A percentile compares a stretch with the other conserved stretches of the same genome.
These are phyloP conservation scores for Symphodus melops DNA, from an alignment of 2,113 vertebrate genomes.

Conservation along the genomic window DNA sequence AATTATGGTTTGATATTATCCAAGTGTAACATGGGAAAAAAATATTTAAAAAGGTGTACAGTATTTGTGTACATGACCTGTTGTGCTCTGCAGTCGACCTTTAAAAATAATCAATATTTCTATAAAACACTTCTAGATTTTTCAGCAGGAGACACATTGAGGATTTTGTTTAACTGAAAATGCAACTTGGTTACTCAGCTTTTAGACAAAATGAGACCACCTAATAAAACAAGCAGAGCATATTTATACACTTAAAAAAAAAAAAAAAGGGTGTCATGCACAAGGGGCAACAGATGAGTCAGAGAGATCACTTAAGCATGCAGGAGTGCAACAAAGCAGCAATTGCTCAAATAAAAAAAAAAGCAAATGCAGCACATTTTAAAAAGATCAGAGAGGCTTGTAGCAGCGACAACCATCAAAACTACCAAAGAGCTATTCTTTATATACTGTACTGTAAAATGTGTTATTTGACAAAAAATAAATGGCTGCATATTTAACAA, in stretches of 20 bases:
- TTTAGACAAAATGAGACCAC: neutral
- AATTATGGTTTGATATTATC: too few relatives aligned
- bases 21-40: too few relatives aligned
- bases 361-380: conserved; percentile 11
- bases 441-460: neutral
- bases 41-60: too few relatives aligned
- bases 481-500: too few relatives aligned
- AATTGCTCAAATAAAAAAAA: neutral
- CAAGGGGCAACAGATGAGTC: neutral
- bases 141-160: neutral
- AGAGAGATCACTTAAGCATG: neutral
- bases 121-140: neutral
- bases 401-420: neutral
- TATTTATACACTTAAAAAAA: neutral
- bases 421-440: neutral
- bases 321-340: conserved; percentile 3
- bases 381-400: conserved; percentile 6
- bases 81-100: neutral
- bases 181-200: neutral
- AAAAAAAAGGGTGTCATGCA: neutral
- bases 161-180: neutral
- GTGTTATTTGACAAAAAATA: too few relatives aligned
- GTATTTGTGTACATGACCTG: too few relatives aligned
- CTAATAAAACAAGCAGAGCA: neutral
- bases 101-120: neutral